Evolutionary conservation across 1,140 invertebrate species (phyloP).

Genomic region (Brachionus rubens): DNA sequence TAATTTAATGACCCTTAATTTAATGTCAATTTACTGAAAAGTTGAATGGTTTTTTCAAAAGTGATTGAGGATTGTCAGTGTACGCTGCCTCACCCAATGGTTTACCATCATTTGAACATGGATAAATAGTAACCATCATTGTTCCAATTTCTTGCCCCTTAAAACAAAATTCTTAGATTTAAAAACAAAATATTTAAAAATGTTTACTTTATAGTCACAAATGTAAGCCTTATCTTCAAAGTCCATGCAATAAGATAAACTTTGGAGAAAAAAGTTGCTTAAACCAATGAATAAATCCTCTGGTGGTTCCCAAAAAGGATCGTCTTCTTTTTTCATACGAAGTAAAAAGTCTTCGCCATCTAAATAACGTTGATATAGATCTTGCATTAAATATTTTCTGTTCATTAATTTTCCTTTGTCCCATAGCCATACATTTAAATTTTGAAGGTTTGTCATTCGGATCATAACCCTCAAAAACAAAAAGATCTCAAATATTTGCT

Average conservation of each 20-base stretch:
- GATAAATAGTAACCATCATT: slow-evolving; percentile 55
- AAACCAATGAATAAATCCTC: slow-evolving; percentile 55
- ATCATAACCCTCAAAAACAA: slow-evolving; percentile 58
- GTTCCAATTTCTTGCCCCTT: slow-evolving; percentile 59
- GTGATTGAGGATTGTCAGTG: slow-evolving; percentile 56
- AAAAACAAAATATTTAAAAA: no score
- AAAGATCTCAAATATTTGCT: no score
- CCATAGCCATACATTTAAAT: slow-evolving; percentile 60
- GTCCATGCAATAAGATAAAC: slow-evolving; percentile 57
- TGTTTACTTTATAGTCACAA: slow-evolving; percentile 53
- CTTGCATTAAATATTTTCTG: slow-evolving; percentile 60
- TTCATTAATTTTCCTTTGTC: slow-evolving; percentile 61
- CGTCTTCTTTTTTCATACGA: slow-evolving; percentile 55
- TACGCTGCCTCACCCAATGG: slow-evolving; percentile 56
- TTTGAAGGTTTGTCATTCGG: slow-evolving; percentile 60
- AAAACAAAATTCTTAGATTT: no score
- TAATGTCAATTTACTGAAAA: slow-evolving; percentile 54
- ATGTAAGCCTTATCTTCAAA: slow-evolving; percentile 58
- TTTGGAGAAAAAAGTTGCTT: slow-evolving; percentile 59
- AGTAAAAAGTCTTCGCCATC: slow-evolving; percentile 56
- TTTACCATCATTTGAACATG: slow-evolving; percentile 60
- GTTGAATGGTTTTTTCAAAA: slow-evolving; percentile 56
- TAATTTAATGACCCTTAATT: neutral
- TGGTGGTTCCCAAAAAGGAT: slow-evolving; percentile 61
- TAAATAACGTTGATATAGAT: slow-evolving; percentile 59